Base-by-base conservation (phyloP, 2,113 vertebrate species). In the Conger conger region DNA sequence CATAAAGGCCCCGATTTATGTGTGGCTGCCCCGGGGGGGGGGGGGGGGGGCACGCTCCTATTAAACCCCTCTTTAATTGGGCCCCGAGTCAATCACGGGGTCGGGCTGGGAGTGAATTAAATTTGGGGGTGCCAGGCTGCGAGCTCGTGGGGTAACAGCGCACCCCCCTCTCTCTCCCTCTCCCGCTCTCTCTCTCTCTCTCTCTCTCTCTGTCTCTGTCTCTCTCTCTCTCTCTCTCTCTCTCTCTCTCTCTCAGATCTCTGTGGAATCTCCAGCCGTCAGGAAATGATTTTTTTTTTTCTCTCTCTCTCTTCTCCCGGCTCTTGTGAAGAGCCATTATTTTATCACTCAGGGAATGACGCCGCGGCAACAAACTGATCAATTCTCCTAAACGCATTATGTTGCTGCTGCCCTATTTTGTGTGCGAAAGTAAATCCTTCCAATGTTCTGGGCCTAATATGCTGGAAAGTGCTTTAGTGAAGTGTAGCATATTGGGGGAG, bases 11-110 rank as follows among this genome's bases (percentile, higher is more conserved):
- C 94, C 97, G 97, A 99, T 97, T 97, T 96, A 98, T 98, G 97
- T 94, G 90, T n/a, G n/a, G n/a, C n/a, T n/a, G n/a, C n/a, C n/a
- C n/a, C n/a, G 87, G 94, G 96, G 96, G 96, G 96, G 96, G 95
- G 97, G 96, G 96, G 92, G 97, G 96, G 96, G 97, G 96, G 96
- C 98, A 96, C 96, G 96, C 96, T 96, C 97, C 97, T 96, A 98
- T 99, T 98, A 99, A 98, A 98, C 98, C 97, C 97, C 95, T 97
- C 97, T 99, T 98, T 97, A 97, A 97, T 98, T 97, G 96, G 96
- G 94, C 96, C 96, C 95, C 95, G 97, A 97, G 97, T 99, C 97
- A 98, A 97, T 99, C 97, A 97, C 95, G 96, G 95, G 94, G 95
- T 95, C n/a, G 94, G 93, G 94, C 94, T 93, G 96, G 96, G 94